phyloP scores from a whole-genome alignment of 2,797 vertebrate genomes.

The Echiichthys vipera region DNA sequence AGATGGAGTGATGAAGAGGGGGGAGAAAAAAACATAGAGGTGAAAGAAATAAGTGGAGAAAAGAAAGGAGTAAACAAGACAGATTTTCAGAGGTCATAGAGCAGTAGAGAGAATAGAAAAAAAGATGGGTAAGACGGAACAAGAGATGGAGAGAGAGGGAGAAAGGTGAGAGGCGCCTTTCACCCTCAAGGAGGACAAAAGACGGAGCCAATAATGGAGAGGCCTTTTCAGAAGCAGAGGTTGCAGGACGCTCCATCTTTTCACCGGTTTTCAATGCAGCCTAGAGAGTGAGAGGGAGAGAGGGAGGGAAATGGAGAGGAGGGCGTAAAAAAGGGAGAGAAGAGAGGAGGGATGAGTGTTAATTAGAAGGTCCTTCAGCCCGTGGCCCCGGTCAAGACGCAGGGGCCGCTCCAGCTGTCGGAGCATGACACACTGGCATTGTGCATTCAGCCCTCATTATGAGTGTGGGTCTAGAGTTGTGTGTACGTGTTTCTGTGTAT shows the following conservation, averaged over 20 bases:
- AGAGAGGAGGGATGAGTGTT: slow-evolving; percentile 83
- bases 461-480: slow-evolving; percentile 71
- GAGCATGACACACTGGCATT: slow-evolving; percentile 88
- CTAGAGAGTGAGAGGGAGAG: slow-evolving; percentile 63
- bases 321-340: slow-evolving; percentile 62
- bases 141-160: slow-evolving; percentile 53
- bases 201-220: slow-evolving; percentile 84
- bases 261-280: slow-evolving; percentile 80
- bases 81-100: slow-evolving; percentile 58
- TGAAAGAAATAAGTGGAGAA: slow-evolving; percentile 21
- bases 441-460: slow-evolving; percentile 88
- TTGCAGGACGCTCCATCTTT: slow-evolving; percentile 82
- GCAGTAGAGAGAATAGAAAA: slow-evolving; percentile 37
- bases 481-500: slow-evolving; percentile 42
- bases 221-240: slow-evolving; percentile 80
- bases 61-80: slow-evolving; percentile 35
- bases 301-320: slow-evolving; percentile 57
- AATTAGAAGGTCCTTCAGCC: slow-evolving; percentile 90
- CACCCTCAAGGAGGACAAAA: slow-evolving; percentile 82
- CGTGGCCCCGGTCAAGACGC: slow-evolving; percentile 83
- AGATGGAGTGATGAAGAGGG: slow-evolving; percentile 31
- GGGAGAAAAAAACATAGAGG: slow-evolving; percentile 13
- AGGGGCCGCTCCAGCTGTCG: slow-evolving; percentile 87
- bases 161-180: slow-evolving; percentile 78
- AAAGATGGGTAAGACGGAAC: slow-evolving; percentile 59